A percentile compares a stretch with the other conserved stretches of the same genome.
phyloP scores from a whole-genome alignment of 2,797 vertebrate species.

The Phataginus tricuspis region DNA sequence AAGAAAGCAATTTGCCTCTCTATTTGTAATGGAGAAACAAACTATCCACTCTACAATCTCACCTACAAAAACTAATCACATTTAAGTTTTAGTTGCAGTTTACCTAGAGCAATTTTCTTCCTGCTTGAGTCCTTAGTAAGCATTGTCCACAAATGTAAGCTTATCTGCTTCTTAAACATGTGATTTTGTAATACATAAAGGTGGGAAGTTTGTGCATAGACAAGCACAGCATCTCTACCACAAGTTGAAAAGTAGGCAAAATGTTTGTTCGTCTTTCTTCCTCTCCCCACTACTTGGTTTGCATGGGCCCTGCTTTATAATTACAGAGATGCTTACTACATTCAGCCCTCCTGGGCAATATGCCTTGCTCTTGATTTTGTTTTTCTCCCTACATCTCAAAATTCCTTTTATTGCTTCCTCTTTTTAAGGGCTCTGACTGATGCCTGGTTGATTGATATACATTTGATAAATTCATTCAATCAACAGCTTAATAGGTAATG shows the following conservation, averaged over 20 bases:
- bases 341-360: not conserved
- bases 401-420: not conserved
- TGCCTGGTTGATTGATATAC: not conserved
- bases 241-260: not conserved
- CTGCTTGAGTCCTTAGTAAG: not conserved
- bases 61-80: not conserved
- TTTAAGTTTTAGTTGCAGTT: not conserved
- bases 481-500: not conserved
- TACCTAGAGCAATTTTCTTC: not conserved
- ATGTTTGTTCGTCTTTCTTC: not conserved
- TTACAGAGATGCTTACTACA: not conserved
- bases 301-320: not conserved
- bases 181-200: not conserved
- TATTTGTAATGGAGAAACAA: not conserved
- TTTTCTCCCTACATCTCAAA: conserved; percentile 18
- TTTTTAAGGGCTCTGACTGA: not conserved
- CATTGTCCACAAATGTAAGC: not conserved
- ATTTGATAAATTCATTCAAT: conserved; percentile 1
- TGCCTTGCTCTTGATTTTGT: not conserved
- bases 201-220: not conserved
- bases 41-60: not conserved
- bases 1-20: not conserved
- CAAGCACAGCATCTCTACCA: not conserved
- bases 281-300: not conserved
- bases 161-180: not conserved